Evolutionary conservation across 2,113 vertebrate genomes (phyloP), one percentile per base, ranked within the genome.

Genomic region (Globicephala melas): DNA sequence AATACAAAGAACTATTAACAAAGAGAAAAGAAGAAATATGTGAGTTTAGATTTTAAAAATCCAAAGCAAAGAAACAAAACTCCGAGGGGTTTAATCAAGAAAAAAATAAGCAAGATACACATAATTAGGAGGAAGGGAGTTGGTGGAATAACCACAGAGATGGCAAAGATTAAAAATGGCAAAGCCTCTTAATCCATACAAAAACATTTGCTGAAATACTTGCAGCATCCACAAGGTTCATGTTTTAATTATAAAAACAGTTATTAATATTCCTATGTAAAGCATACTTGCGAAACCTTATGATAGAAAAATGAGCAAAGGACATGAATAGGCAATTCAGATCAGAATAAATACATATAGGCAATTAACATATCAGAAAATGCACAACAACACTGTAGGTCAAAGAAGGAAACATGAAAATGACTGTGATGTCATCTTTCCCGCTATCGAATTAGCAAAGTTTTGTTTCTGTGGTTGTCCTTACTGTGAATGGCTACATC

Each of bases 41-140:
- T 10, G 53, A 70, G 14, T 88, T 91, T 81, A 25, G n/a, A 74
- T 38, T 83, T 55, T 47, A 70, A 94, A 95, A 89, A 76, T 77
- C 53, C 62, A 41, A 79, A 93, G 44, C 28, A 76, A 96, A 91
- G 70, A 96, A 44, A n/a, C 18, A 87, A 70, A 50, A 76, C 26
- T 53, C 89, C 36, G 38, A 85, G 41, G 38, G 41, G 15, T 74
- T 82, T 85, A 88, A 79, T 58, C 21, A 62, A 60, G 38, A 76
- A 44, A 81, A 81, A 70, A 31, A 47, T 23, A 80, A 74, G 60
- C 58, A 74, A 63, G 62, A 41, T 10, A 76, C 31, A 77, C 38
- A 79, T 68, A n/a, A 96, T 67, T 77, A 89, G 20, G 60, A 92
- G 55, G 41, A 55, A 80, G 26, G 8, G 7, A 38, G 15, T 55